Percentiles rank a stretch among this genome's conserved stretches.
These are phyloP conservation scores for Cardiocondyla obscurior DNA, from an alignment of 1,140 invertebrate genomes.

Conservation along the genomic window DNA sequence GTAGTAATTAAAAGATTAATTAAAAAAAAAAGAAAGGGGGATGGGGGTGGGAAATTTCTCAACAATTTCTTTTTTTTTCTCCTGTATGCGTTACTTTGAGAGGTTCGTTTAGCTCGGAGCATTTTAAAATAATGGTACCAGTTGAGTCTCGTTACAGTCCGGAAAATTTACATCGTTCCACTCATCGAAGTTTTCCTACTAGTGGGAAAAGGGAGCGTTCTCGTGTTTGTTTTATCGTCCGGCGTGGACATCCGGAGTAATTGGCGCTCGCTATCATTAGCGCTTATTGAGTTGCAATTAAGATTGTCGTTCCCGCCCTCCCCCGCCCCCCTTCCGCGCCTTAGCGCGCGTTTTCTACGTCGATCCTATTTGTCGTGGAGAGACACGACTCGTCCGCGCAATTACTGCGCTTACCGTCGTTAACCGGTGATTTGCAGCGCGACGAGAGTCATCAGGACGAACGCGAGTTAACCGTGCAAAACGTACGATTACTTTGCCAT, in stretches of 20 bases:
- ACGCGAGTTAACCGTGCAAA: neutral
- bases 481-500: conserved; percentile 35
- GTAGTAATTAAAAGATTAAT: neutral
- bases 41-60: too few relatives aligned
- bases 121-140: neutral
- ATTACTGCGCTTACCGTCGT: conserved; percentile 31
- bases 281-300: conserved; percentile 61
- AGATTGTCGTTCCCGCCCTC: conserved; percentile 28
- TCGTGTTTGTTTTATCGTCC: conserved; percentile 28
- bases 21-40: neutral
- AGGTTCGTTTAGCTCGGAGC: neutral
- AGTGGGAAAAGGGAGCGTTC: conserved; percentile 28
- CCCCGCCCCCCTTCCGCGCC: neutral
- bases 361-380: conserved; percentile 30
- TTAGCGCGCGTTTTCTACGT: neutral
- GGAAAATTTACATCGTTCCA: neutral
- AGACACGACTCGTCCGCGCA: neutral
- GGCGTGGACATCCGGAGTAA: conserved; percentile 23
- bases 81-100: too few relatives aligned
- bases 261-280: conserved; percentile 52
- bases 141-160: neutral
- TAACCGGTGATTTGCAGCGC: conserved; percentile 35
- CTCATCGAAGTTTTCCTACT: conserved; percentile 7
- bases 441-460: conserved; percentile 29
- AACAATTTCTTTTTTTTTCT: too few relatives aligned